Conservation (phyloP, 2,797 vertebrate genomes). For the Luscinia luscinia region DNA sequence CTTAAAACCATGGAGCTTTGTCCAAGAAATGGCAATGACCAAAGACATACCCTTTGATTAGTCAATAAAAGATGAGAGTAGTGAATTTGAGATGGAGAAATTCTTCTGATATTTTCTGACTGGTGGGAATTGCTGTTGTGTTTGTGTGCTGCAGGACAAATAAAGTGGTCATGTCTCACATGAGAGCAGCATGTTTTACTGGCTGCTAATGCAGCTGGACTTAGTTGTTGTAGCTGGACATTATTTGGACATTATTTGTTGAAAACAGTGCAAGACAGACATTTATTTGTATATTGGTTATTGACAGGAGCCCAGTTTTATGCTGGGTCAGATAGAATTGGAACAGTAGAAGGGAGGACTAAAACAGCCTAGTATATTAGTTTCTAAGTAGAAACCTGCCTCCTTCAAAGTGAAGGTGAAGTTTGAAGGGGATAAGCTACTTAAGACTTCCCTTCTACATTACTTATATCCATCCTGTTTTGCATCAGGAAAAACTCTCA, state of each 20-base stretch:
- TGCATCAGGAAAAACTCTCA: not conserved
- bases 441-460: not conserved
- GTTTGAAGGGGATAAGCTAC: not conserved
- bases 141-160: not conserved
- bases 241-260: not conserved
- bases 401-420: not conserved
- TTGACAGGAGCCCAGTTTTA: not conserved
- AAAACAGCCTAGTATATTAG: not conserved
- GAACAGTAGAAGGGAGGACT: not conserved
- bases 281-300: not conserved
- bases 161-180: rapidly evolving
- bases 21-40: not conserved
- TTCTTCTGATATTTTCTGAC: not conserved
- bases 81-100: not conserved
- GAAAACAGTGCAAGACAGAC: not conserved
- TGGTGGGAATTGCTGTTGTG: not conserved
- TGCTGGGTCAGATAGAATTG: not conserved
- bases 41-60: not conserved
- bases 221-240: too few relatives aligned
- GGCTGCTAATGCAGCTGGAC: not conserved
- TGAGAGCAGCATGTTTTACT: not conserved
- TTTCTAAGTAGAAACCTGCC: not conserved
- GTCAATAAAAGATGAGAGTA: not conserved
- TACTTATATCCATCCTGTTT: not conserved
- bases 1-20: not conserved